phyloP scores from a whole-genome alignment of 2,113 vertebrate species.

The Orcinus orca region DNA sequence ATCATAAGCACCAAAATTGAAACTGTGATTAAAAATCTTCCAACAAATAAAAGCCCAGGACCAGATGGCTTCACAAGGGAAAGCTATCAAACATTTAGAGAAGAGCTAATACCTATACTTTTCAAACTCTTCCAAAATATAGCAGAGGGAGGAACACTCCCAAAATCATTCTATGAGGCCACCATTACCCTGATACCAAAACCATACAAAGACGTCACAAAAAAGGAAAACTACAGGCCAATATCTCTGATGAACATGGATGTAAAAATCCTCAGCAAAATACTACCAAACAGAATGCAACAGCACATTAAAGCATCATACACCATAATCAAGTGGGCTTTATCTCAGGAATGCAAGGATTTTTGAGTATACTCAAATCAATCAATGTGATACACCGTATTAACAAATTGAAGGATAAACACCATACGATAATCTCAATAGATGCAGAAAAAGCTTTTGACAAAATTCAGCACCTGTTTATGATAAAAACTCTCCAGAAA shows the following conservation, averaged over 20 bases:
- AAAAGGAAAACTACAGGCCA: background rate
- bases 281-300: background rate
- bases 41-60: too few species aligned
- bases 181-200: background rate
- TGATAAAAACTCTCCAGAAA: background rate
- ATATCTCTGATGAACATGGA: background rate
- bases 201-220: background rate
- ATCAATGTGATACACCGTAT: background rate
- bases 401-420: background rate
- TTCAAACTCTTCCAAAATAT: too few species aligned
- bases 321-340: background rate
- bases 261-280: background rate
- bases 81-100: too few species aligned
- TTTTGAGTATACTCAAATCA: background rate
- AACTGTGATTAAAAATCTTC: too few species aligned
- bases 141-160: too few species aligned
- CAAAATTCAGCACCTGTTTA: background rate
- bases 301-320: fast-evolving
- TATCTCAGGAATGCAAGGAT: background rate
- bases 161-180: too few species aligned
- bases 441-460: background rate
- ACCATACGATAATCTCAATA: background rate
- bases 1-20: too few species aligned
- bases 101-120: too few species aligned
- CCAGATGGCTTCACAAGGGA: too few species aligned